Evolutionary conservation across 2,888 invertebrate species (phyloP), one percentile per base, ranked within the genome.

Genomic region (Rhagonycha fulva): DNA sequence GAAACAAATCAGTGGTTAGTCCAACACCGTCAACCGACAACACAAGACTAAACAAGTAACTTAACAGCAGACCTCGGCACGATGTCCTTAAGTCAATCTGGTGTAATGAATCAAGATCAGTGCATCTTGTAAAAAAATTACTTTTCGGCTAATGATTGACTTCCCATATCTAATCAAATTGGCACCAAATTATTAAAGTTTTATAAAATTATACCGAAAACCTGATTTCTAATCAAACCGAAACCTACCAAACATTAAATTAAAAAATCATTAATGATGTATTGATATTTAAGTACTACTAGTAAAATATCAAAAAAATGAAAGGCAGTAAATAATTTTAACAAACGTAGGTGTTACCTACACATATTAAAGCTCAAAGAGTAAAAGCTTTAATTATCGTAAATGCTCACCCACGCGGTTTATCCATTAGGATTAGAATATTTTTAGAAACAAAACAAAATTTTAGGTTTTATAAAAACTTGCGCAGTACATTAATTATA

Each of bases 1-100:
- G 47, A 47, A 47, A 47, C 47, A 47, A 47, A 47, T 12, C n/a
- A 47, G 47, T 47, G 47, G 28, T 68, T 68, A 14, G 68, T 71
- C 30, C 77, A 63, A 24, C 77, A 70, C 73, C 30, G 23, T 62
- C 72, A 70, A 75, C 66, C 72, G 77, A 75, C 62, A 75, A 71
- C 75, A 72, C 72, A 62, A 75, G 69, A 77, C 77, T 77, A 77
- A 76, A 62, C 63, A 71, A 77, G 75, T 72, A 63, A 75, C 72
- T 77, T 74, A 75, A 62, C 62, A 68, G 28, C 68, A 23, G 72
- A 70, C 73, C 60, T 68, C 72, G 68, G 72, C 72, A 72, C 62
- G 63, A 66, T 69, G 66, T 70, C 73, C 70, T 76, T 72, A 76
- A 73, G 76, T 72, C 76, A 72, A 32, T 76, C 63, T 66, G 63